Evolutionary conservation across 2,113 vertebrate genomes (phyloP).

Genomic region (Dryoscopus gambensis): DNA sequence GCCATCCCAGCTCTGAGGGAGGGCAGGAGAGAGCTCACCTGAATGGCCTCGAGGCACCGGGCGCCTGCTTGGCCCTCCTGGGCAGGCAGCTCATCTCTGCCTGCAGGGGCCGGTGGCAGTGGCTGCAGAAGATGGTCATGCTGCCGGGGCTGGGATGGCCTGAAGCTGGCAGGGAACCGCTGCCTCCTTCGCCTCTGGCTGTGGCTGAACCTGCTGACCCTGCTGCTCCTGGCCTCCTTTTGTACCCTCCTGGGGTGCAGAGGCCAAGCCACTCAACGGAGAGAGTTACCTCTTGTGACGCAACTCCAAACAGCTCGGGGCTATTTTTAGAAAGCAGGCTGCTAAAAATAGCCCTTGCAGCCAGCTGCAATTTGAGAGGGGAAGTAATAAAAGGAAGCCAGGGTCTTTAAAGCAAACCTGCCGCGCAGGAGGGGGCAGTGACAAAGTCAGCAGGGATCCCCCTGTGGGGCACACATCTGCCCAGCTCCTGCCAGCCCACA

Average conservation of each 20-base stretch:
- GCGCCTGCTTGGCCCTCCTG: background rate
- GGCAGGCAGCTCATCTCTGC: slow-evolving; percentile 6
- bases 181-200: slow-evolving; percentile 25
- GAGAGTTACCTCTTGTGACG: slow-evolving; percentile 73
- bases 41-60: slow-evolving; percentile 47
- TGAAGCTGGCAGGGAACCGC: background rate
- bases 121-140: slow-evolving; percentile 77
- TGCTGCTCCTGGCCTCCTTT: slow-evolving; percentile 62
- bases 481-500: background rate
- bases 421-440: slow-evolving; percentile 46
- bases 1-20: background rate
- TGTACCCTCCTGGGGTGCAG: slow-evolving; percentile 57
- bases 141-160: background rate
- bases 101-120: slow-evolving; percentile 64
- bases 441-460: background rate
- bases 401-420: slow-evolving; percentile 60
- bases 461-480: background rate
- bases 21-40: slow-evolving; percentile 61
- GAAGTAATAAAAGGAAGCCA: slow-evolving; percentile 70
- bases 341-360: slow-evolving; percentile 73
- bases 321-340: slow-evolving; percentile 70
- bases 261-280: background rate
- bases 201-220: slow-evolving; percentile 60
- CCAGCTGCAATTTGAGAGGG: slow-evolving; percentile 53
- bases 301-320: slow-evolving; percentile 56